Conservation (phyloP, 2,797 vertebrate species). For the Sebastes diploproa region DNA sequence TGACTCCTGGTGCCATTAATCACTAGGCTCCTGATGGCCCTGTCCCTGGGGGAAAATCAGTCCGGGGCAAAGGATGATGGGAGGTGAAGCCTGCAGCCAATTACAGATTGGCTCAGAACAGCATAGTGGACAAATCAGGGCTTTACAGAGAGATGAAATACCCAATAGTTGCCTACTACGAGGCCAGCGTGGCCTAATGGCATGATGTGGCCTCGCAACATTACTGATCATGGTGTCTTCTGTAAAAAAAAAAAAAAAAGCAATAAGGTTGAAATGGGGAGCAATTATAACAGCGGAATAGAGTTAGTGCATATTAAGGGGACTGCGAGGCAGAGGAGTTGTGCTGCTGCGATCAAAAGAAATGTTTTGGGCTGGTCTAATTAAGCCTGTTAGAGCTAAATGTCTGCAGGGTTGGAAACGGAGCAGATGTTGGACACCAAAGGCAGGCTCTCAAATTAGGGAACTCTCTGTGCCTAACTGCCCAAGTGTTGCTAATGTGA, state of each 20-base stretch:
- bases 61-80: constrained; percentile 84
- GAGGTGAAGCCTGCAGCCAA: constrained; percentile 85
- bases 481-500: constrained; percentile 65
- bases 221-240: background rate
- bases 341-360: constrained; percentile 61
- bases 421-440: constrained; percentile 74
- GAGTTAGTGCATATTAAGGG: background rate
- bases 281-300: background rate
- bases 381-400: constrained; percentile 73
- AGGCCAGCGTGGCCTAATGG: constrained; percentile 10
- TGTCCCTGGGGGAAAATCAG: constrained; percentile 90
- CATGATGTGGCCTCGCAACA: background rate
- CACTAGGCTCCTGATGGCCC: constrained; percentile 91
- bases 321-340: constrained; percentile 1
- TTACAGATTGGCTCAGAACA: constrained; percentile 66
- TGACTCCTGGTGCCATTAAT: constrained; percentile 95
- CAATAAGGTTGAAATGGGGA: background rate
- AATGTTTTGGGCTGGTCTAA: constrained; percentile 56
- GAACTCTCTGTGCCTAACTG: constrained; percentile 46
- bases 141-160: constrained; percentile 56
- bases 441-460: constrained; percentile 59
- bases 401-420: constrained; percentile 67
- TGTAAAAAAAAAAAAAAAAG: background rate
- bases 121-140: constrained; percentile 68
- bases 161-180: constrained; percentile 44